Evolutionary conservation across 92 coral and sea anemone species (phyloP), one percentile per base, ranked within the genome.

Genomic region (Zoanthus solanderi): DNA sequence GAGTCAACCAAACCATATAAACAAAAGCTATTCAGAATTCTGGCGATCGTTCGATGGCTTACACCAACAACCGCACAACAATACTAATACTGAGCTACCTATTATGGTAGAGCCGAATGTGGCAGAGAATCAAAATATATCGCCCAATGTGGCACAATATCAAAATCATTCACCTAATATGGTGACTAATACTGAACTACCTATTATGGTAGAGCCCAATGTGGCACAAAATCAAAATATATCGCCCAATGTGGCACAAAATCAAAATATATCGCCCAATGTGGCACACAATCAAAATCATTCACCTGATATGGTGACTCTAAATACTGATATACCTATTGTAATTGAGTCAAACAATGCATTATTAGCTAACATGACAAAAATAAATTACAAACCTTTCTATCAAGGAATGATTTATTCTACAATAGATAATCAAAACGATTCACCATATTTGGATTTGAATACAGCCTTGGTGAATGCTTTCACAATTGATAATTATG

Each of bases 301-400:
- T 72, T 72, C 88, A 72, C 83, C 88, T 84, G 14, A 84, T 84
- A 71, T 72, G 84, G 84, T 85, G 84, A 13, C 23, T 23, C 23
- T 9, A 73, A 85, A 85, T 74, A 85, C 84, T 85, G 89, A 75
- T 54, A 67, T 85, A 72, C 89, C 89, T 61, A 85, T 47, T 63
- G 76, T 72, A 67, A 84, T 73, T 47, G 83, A 85, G 61, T 14
- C 61, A 44, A 85, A 37, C 50, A 84, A 52, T 84, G 82, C 89
- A 73, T 84, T 60, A 75, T 85, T 50, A 29, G 75, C 89, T 32
- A 6, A 56, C 61, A 84, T 85, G 83, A 74, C 84, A 6, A 56
- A 73, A 74, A 60, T 87, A 61, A 12, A 68, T 42, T 87, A 87
- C 82, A 88, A 84, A 84, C 75, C 84, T 75, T 89, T 89, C 75